These are phyloP conservation scores for Serrognathus titanus DNA, from an alignment of 2,888 invertebrate species.

Conservation along the genomic window DNA sequence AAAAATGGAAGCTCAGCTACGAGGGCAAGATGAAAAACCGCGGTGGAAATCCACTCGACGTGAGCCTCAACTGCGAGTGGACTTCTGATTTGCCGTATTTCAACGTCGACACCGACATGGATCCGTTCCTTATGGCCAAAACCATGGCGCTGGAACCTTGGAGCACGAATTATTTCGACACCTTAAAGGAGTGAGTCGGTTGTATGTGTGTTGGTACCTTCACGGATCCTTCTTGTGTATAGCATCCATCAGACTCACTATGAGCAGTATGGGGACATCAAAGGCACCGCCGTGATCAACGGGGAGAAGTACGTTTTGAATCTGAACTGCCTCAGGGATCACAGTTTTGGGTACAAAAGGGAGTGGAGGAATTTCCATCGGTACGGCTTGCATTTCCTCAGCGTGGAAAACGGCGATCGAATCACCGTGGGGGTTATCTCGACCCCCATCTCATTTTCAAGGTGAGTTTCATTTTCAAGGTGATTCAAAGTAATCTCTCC, in stretches of 20 bases:
- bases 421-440: conserved; percentile 61
- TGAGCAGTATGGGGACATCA: conserved; percentile 67
- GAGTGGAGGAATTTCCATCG: conserved; percentile 68
- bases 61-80: conserved; percentile 59
- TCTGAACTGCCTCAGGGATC: conserved; percentile 65
- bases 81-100: conserved; percentile 59
- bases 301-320: conserved; percentile 50
- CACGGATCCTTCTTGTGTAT: conserved; percentile 26
- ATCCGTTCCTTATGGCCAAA: conserved; percentile 57
- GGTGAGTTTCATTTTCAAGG: conserved; percentile 45
- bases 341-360: conserved; percentile 60
- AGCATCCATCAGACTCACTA: conserved; percentile 73
- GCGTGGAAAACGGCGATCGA: conserved; percentile 66
- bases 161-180: conserved; percentile 63
- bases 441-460: conserved; percentile 59
- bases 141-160: conserved; percentile 67
- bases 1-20: conserved; percentile 63
- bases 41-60: conserved; percentile 49
- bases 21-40: conserved; percentile 63
- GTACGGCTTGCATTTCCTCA: conserved; percentile 67
- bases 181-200: conserved; percentile 56
- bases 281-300: conserved; percentile 56
- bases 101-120: conserved; percentile 66
- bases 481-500: too few relatives aligned
- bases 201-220: background rate